phyloP scores from a whole-genome alignment of 1,140 invertebrate genomes.

The Thereuonema tuberculata region DNA sequence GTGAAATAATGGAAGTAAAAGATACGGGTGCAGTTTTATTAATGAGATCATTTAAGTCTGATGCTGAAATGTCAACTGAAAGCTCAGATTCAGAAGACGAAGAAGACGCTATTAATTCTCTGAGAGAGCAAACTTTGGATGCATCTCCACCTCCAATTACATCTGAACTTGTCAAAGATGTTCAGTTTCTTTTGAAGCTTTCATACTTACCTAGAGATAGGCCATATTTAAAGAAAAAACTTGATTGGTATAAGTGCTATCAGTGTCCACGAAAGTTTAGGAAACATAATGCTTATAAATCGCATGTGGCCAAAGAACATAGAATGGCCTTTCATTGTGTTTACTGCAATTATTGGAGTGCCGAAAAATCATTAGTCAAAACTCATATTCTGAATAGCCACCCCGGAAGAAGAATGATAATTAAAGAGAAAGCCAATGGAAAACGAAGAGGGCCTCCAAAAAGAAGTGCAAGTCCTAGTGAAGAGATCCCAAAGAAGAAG shows the following conservation, averaged over 20 bases:
- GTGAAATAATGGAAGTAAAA: background rate
- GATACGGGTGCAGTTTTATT: background rate
- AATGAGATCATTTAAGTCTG: background rate
- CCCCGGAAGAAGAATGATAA: background rate
- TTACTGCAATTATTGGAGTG: conserved; percentile 2
- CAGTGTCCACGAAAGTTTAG: conserved; percentile 4
- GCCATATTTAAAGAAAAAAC: background rate
- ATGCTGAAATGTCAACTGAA: background rate
- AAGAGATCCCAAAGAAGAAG: background rate
- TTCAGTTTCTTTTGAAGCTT: background rate
- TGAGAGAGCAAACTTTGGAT: background rate
- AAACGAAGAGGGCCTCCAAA: background rate
- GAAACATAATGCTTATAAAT: background rate
- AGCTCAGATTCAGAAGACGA: background rate
- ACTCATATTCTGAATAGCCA: background rate
- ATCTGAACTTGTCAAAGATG: background rate
- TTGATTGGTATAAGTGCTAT: background rate
- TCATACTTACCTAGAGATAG: background rate
- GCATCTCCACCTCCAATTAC: background rate
- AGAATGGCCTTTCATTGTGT: background rate
- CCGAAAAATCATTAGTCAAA: background rate
- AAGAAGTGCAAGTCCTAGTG: background rate
- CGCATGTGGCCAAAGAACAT: background rate
- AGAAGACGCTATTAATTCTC: background rate
- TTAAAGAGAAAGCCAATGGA: background rate